Evolutionary conservation across 1,140 invertebrate genomes (phyloP).

Genomic region (Belonocnema kinseyi): DNA sequence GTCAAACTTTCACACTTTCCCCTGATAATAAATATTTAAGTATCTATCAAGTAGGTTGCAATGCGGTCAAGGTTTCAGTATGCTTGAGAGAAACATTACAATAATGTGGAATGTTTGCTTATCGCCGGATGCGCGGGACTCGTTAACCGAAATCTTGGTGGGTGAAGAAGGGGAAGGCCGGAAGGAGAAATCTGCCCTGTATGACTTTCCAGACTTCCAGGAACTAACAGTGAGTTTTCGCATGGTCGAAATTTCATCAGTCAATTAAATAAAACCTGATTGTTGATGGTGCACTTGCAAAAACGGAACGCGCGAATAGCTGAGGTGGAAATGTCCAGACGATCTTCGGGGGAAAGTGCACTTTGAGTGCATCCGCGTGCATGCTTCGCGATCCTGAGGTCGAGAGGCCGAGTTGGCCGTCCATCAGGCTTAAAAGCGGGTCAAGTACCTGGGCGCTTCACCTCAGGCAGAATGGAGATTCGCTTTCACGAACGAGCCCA

Average conservation of each 20-base stretch:
- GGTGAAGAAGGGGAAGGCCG: conserved; percentile 39
- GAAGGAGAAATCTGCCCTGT: conserved; percentile 53
- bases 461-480: conserved; percentile 35
- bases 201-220: conserved; percentile 56
- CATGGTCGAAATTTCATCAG: conserved; percentile 26
- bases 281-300: not conserved
- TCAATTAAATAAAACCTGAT: conserved; percentile 6
- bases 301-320: not conserved
- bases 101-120: not conserved
- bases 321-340: not conserved
- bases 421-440: conserved; percentile 38
- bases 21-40: not conserved
- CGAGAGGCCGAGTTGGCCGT: conserved; percentile 25
- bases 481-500: conserved; percentile 33
- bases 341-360: not conserved
- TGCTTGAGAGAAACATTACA: not conserved
- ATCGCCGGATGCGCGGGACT: not conserved
- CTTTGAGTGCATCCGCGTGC: conserved; percentile 16
- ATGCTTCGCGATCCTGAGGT: conserved; percentile 6
- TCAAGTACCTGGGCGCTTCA: conserved; percentile 36
- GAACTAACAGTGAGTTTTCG: conserved; percentile 49
- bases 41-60: not conserved
- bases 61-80: not conserved
- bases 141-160: conserved; percentile 2
- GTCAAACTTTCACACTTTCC: conserved; percentile 27